Conservation (phyloP, 2,888 invertebrate genomes). For the Sthenelais limicola region DNA sequence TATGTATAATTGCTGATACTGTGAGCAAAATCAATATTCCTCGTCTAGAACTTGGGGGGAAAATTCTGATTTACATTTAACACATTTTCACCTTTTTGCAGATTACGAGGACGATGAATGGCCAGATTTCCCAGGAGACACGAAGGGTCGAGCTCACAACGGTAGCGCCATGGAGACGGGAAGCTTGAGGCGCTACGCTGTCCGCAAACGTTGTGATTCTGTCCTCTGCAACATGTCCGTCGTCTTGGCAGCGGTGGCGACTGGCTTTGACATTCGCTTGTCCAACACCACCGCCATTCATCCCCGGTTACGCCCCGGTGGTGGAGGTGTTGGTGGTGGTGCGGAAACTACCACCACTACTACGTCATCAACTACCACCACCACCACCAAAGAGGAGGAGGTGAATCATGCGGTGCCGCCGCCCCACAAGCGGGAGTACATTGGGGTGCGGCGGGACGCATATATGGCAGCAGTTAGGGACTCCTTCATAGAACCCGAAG, state of each 20-base stretch:
- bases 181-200: conserved; percentile 47
- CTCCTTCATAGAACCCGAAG: conserved; percentile 65
- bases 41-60: too few relatives aligned
- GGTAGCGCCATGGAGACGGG: conserved; percentile 71
- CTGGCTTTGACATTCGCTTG: conserved; percentile 92
- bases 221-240: conserved; percentile 91
- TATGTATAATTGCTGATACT: too few relatives aligned
- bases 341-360: neutral
- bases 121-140: conserved; percentile 65
- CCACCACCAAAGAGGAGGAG: conserved; percentile 54
- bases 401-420: conserved; percentile 47
- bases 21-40: too few relatives aligned
- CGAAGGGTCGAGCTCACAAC: conserved; percentile 75
- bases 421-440: conserved; percentile 9
- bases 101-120: conserved; percentile 71
- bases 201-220: conserved; percentile 75
- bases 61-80: neutral
- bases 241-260: conserved; percentile 87
- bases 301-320: conserved; percentile 58
- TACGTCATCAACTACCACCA: too few relatives aligned
- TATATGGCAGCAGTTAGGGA: conserved; percentile 69
- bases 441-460: conserved; percentile 60
- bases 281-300: conserved; percentile 77
- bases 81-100: conserved; percentile 51
- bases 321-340: conserved; percentile 47